Conservation (phyloP, 1,140 invertebrate genomes). For the Archegozetes longisetosus region DNA sequence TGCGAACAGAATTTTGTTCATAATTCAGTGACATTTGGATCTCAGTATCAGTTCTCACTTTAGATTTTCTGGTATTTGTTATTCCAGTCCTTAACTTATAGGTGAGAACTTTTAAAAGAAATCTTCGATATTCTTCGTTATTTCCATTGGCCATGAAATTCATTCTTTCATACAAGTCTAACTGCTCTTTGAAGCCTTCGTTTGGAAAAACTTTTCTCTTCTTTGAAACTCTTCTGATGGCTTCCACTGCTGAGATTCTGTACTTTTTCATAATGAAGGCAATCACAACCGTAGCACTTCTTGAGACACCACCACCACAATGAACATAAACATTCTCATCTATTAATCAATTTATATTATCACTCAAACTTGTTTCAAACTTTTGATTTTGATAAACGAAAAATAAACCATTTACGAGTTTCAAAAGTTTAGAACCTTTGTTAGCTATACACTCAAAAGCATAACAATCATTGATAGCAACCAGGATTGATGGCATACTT, state of each 20-base stretch:
- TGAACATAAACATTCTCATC: conserved; percentile 65
- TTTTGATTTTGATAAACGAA: background rate
- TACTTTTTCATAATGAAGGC: conserved; percentile 20
- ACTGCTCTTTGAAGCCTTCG: conserved; percentile 31
- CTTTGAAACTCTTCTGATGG: conserved; percentile 30
- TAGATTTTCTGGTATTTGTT: no score
- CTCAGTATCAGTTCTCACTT: no score
- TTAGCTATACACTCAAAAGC: background rate
- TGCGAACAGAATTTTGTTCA: background rate
- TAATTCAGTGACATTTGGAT: no score
- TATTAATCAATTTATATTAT: no score
- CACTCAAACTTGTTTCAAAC: no score
- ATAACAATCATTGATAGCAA: no score
- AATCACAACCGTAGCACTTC: conserved; percentile 58
- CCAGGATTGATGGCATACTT: no score
- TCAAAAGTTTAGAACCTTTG: no score
- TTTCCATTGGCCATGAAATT: background rate
- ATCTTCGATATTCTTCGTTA: background rate
- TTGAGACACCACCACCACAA: conserved; percentile 60
- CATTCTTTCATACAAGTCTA: conserved; percentile 25
- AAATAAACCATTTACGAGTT: background rate
- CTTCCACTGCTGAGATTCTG: conserved; percentile 20
- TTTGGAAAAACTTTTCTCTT: conserved; percentile 37
- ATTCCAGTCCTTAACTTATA: background rate
- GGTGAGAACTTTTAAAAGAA: background rate